phyloP scores from a whole-genome alignment of 2,113 vertebrate genomes.

The Thunnus maccoyii region DNA sequence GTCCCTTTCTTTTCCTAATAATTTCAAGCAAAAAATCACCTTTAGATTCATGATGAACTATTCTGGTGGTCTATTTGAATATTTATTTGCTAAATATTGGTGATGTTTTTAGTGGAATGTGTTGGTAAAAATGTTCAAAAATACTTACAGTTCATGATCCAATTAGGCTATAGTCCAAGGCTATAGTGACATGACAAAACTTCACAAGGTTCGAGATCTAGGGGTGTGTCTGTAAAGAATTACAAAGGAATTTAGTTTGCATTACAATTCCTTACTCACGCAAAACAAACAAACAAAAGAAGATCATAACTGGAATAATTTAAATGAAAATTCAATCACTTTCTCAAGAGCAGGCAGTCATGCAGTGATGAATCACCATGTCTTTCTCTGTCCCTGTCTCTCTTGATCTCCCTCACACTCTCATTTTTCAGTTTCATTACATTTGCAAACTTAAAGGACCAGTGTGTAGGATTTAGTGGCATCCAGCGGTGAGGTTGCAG shows the following conservation, averaged over 20 bases:
- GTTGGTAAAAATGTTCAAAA: too few species aligned
- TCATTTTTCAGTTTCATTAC: not conserved
- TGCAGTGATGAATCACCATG: conserved; percentile 23
- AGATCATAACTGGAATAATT: conserved; percentile 28
- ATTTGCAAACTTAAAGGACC: not conserved
- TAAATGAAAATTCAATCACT: conserved; percentile 23
- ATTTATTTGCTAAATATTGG: too few species aligned
- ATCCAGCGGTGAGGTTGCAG: too few species aligned
- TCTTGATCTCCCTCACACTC: not conserved
- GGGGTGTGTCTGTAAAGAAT: not conserved
- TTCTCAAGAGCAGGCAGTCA: conserved; percentile 11
- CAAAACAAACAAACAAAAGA: not conserved
- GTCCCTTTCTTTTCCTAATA: too few species aligned
- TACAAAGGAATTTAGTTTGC: not conserved
- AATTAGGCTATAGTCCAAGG: not conserved
- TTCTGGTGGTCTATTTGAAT: too few species aligned
- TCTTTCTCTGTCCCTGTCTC: not conserved
- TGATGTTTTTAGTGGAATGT: too few species aligned
- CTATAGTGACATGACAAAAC: not conserved
- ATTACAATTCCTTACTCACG: not conserved
- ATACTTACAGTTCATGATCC: not conserved
- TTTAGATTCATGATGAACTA: too few species aligned
- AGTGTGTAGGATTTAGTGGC: too few species aligned
- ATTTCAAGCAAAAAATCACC: too few species aligned
- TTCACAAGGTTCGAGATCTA: conserved; percentile 4